These are phyloP conservation scores for Corythornis leucogaster DNA, from an alignment of 2,797 vertebrate genomes.

Conservation along the genomic window DNA sequence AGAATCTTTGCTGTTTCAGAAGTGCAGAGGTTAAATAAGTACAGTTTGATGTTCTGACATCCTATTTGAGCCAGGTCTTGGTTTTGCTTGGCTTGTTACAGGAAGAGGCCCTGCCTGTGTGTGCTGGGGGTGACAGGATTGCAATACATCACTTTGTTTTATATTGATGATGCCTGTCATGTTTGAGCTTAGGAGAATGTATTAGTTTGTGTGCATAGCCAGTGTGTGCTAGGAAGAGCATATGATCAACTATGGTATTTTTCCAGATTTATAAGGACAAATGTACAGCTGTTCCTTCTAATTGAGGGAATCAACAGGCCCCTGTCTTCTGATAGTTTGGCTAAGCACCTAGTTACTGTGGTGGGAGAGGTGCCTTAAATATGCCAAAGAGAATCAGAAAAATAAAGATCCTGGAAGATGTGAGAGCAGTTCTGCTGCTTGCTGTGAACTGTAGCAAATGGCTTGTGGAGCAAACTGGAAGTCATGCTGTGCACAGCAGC, in stretches of 20 bases:
- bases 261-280: not conserved
- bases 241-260: not conserved
- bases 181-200: not conserved
- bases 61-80: slow-evolving; percentile 51
- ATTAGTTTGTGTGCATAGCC: not conserved
- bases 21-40: slow-evolving; percentile 44
- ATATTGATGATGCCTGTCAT: not conserved
- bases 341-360: not conserved
- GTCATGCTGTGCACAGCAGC: not conserved
- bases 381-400: not conserved
- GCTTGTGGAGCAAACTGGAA: not conserved
- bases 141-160: not conserved
- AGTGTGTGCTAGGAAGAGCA: not conserved
- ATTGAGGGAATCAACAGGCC: not conserved
- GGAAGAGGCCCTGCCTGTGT: slow-evolving; percentile 48
- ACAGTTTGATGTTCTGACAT: slow-evolving; percentile 39
- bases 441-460: not conserved
- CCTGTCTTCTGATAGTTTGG: not conserved
- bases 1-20: slow-evolving; percentile 1
- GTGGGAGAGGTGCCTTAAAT: not conserved
- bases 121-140: not conserved
- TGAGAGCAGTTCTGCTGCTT: not conserved
- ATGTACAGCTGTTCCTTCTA: not conserved
- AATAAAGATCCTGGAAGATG: not conserved
- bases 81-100: slow-evolving; percentile 41